These are phyloP conservation scores for Sturmia bella DNA, from an alignment of 2,888 invertebrate genomes.

Conservation along the genomic window DNA sequence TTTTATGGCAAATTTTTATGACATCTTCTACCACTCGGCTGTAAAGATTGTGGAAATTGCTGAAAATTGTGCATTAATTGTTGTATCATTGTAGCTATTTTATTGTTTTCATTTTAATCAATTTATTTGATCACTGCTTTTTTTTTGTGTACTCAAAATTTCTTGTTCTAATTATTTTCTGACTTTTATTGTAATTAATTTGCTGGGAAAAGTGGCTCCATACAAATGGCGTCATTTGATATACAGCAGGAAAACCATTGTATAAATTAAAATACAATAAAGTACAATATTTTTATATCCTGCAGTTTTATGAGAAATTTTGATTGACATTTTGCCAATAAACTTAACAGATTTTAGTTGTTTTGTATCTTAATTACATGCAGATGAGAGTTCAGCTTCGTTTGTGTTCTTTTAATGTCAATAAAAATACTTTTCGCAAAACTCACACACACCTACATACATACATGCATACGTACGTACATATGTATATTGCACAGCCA, in stretches of 20 bases:
- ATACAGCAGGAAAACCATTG: constrained; percentile 4
- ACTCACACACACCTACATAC: too few relatives aligned
- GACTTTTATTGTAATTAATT: constrained; percentile 36
- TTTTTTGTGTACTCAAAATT: not conserved
- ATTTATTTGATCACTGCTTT: constrained; percentile 20
- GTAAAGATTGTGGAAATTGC: constrained; percentile 61
- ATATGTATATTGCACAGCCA: too few relatives aligned
- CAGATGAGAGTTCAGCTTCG: not conserved
- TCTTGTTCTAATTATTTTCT: constrained; percentile 30
- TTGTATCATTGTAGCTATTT: constrained; percentile 54
- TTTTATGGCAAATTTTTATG: constrained; percentile 54
- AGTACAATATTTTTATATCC: constrained; percentile 36
- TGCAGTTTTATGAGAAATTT: constrained; percentile 51
- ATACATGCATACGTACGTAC: too few relatives aligned
- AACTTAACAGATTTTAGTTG: constrained; percentile 1
- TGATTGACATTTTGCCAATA: constrained; percentile 38
- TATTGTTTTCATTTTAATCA: constrained; percentile 58
- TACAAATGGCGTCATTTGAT: constrained; percentile 44
- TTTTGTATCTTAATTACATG: not conserved
- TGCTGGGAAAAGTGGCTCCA: constrained; percentile 45
- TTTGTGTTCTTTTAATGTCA: not conserved
- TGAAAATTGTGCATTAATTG: constrained; percentile 63
- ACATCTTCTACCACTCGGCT: constrained; percentile 49
- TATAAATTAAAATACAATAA: constrained; percentile 36
- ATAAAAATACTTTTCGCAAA: too few relatives aligned